Conservation (phyloP, 2,113 vertebrate genomes). For the Oceanites oceanicus region DNA sequence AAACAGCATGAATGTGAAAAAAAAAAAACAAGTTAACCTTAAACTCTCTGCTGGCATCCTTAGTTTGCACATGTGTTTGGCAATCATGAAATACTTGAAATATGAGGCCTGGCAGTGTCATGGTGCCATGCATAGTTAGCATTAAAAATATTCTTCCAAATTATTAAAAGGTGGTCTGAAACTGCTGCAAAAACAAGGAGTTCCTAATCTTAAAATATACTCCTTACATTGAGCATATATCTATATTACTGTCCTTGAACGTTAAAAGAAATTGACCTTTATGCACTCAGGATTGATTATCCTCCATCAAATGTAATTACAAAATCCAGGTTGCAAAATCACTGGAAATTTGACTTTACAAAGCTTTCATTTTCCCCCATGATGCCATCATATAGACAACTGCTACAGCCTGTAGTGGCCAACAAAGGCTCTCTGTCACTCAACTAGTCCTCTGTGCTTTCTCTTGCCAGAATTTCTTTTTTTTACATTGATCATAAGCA, state of each 20-base stretch:
- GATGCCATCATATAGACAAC: neutral
- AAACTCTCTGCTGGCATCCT: neutral
- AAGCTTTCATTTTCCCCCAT: neutral
- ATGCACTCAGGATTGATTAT: neutral
- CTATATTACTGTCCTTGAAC: neutral
- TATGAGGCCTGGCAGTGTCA: neutral
- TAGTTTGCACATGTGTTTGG: slow-evolving; percentile 19
- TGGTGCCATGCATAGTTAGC: neutral
- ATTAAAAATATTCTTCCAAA: slow-evolving; percentile 13
- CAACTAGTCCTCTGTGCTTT: neutral
- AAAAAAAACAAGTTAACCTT: slow-evolving; percentile 8
- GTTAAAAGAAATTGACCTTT: neutral
- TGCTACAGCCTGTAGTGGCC: neutral
- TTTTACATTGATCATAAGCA: neutral
- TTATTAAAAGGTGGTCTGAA: neutral
- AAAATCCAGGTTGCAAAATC: neutral
- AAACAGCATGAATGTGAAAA: neutral
- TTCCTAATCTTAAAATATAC: neutral
- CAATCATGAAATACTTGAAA: slow-evolving; percentile 11
- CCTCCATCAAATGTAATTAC: neutral
- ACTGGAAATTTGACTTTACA: neutral
- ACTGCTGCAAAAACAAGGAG: neutral
- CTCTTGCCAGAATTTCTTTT: neutral
- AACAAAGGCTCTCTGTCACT: neutral
- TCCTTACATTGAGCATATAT: neutral